Evolutionary conservation across 2,113 vertebrate species (phyloP), one percentile per base, ranked within the genome.

Genomic region (Podarcis cretensis): DNA sequence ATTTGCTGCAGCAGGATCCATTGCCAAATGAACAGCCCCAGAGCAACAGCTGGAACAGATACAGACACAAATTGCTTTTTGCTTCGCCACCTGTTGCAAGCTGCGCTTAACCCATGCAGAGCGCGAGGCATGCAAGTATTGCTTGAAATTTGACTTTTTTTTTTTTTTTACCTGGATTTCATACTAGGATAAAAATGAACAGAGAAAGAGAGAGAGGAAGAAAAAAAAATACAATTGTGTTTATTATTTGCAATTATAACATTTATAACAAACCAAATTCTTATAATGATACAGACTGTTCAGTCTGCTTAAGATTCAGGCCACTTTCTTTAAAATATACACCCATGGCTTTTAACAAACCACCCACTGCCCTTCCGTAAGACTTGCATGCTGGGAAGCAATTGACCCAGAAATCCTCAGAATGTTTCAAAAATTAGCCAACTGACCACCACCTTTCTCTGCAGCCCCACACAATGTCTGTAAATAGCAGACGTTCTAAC

Each of bases 141-240:
- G 57, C 73, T 80, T 89, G 90, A 91, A 95, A 89, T 59, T 68
- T 66, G 43, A 91, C 91, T 10, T 48, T 10, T 9, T 75, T 88
- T 54, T 54, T 48, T 75, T 88, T 92, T 97, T 99, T 99, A 99
- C 98, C 98, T 99, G 96, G 98, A 96, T 97, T 96, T 98, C 97
- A 98, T 98, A 98, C 98, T 98, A 97, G 94, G 93, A 94, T 88
- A 94, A 95, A 95, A 95, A 84, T 21, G 23, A 20, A 48, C 30
- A 66, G 21, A 88, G 43, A 91, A 81, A 84, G 88, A 95, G 57
- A 77, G 43, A 69, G 35, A 87, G 83, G 82, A 89, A 94, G 57
- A 93, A 18, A 96, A 73, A 10, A 48, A 83, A 86, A 91, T 86
- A 90, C 77, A 43, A 78, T 32, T 93, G 96, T 95, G 93, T 87